These are phyloP conservation scores for Stegodyphus mimosarum DNA, from an alignment of 1,140 invertebrate genomes.

Conservation along the genomic window DNA sequence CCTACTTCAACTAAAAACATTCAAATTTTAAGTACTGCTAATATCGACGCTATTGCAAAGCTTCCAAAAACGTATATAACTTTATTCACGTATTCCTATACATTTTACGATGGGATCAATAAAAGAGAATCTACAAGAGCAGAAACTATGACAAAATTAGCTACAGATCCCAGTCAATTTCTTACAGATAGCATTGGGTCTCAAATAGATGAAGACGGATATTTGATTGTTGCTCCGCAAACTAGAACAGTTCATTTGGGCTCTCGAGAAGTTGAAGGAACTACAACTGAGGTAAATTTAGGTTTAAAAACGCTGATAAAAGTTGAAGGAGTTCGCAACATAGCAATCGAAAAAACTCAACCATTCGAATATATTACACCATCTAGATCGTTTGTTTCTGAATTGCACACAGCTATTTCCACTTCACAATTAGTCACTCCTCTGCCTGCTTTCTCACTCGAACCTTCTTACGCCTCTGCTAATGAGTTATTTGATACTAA, in stretches of 20 bases:
- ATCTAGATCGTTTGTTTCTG: background rate
- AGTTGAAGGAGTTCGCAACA: constrained; percentile 63
- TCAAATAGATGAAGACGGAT: constrained; percentile 62
- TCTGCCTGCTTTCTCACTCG: constrained; percentile 7
- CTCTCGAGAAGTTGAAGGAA: constrained; percentile 63
- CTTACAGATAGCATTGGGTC: constrained; percentile 48
- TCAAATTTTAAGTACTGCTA: background rate
- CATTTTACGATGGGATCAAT: constrained; percentile 62
- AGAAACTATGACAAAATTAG: constrained; percentile 60
- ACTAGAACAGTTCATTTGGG: constrained; percentile 64
- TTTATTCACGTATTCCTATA: constrained; percentile 63
- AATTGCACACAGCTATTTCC: background rate
- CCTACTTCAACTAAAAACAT: background rate
- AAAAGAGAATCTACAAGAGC: constrained; percentile 59
- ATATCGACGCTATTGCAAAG: constrained; percentile 41
- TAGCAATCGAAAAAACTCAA: constrained; percentile 67
- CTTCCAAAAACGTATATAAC: constrained; percentile 61
- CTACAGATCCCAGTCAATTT: constrained; percentile 28
- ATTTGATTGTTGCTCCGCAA: constrained; percentile 63
- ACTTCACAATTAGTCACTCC: background rate
- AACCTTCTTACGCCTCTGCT: constrained; percentile 48
- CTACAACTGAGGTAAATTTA: constrained; percentile 67
- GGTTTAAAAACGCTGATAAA: constrained; percentile 65
- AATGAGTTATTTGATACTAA: constrained; percentile 28
- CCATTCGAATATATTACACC: constrained; percentile 27